Conservation (phyloP, 2,888 invertebrate species). For the Mythimna loreyi region DNA sequence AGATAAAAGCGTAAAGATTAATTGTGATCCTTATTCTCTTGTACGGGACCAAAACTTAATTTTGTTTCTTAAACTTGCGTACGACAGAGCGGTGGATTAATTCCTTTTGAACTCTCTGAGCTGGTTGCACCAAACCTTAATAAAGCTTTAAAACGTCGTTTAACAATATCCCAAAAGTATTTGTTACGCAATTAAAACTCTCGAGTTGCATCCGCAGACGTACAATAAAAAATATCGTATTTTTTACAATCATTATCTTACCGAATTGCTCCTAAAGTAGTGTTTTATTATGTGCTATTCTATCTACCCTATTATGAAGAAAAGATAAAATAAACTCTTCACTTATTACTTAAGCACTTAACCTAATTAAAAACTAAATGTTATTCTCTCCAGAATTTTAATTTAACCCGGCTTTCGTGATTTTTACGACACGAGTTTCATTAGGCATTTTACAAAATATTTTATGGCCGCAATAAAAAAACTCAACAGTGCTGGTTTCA, state of each 20-base stretch:
- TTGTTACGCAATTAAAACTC: constrained; percentile 25
- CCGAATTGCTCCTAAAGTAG: constrained; percentile 40
- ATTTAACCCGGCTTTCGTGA: constrained; percentile 36
- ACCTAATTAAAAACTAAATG: constrained; percentile 60
- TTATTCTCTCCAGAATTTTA: constrained; percentile 41
- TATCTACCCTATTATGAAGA: constrained; percentile 36
- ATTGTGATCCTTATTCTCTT: constrained; percentile 84
- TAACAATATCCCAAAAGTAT: constrained; percentile 23
- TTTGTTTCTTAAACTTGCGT: constrained; percentile 85
- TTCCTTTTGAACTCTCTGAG: constrained; percentile 73
- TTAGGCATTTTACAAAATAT: constrained; percentile 52
- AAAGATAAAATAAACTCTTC: constrained; percentile 50
- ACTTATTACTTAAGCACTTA: constrained; percentile 58
- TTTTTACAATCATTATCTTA: constrained; percentile 38
- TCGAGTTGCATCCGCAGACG: constrained; percentile 11
- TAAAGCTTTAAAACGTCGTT: constrained; percentile 43
- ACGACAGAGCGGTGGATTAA: constrained; percentile 79
- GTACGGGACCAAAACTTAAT: constrained; percentile 84
- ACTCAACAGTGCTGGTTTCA: constrained; percentile 28
- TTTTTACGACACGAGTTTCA: constrained; percentile 49
- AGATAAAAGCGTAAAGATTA: constrained; percentile 81
- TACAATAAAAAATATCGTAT: constrained; percentile 21
- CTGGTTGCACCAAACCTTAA: constrained; percentile 57
- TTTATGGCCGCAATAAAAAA: constrained; percentile 50
- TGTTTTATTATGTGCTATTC: constrained; percentile 45